Base-by-base conservation (phyloP, 1,140 invertebrate species). In the Drosophila kepulauana region DNA sequence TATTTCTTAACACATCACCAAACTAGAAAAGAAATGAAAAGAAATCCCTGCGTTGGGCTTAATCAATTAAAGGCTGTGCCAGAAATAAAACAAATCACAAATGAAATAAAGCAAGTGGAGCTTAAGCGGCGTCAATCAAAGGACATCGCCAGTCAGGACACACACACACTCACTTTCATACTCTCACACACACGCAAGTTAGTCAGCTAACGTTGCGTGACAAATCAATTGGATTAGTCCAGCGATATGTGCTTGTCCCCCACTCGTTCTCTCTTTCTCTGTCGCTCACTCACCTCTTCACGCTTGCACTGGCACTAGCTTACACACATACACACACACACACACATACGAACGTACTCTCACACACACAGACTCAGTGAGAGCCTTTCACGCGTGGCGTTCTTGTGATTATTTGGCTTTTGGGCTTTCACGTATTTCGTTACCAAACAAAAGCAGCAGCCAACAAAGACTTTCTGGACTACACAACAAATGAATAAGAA, bases 191-290 rank as follows among this genome's bases (percentile, higher is more conserved):
- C 51, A 71, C 75, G 48, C 59, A 62, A 78, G 74, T 84, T 84
- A 78, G 81, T 16, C 75, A 66, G 67, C 79, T 85, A 90, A 85
- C 79, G 86, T 81, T 81, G 86, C 86, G 81, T 89, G 81, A 81
- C 85, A 85, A 89, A 89, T 89, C 85, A 89, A 89, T 85, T 81
- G 81, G 85, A 82, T 89, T 90, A 90, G 49, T 25, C 33, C 62
- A 59, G 8, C 48, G 56, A 61, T 69, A 30, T 62, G 25, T 25
- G 35, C 61, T 15, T 63, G 57, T 38, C 38, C 10, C n/a, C 6
- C n/a, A 5, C 69, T 80, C 66, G 76, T 62, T 79, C 71, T 65
- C 65, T 51, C 43, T 43, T 59, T n/a, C 79, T 63, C 70, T 54
- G 48, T 45, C 11, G 41, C 57, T 62, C 63, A 88, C 48, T 25